Evolutionary conservation across 2,113 vertebrate genomes (phyloP), one percentile per base, ranked within the genome.

Genomic region (Larimichthys polyactis): DNA sequence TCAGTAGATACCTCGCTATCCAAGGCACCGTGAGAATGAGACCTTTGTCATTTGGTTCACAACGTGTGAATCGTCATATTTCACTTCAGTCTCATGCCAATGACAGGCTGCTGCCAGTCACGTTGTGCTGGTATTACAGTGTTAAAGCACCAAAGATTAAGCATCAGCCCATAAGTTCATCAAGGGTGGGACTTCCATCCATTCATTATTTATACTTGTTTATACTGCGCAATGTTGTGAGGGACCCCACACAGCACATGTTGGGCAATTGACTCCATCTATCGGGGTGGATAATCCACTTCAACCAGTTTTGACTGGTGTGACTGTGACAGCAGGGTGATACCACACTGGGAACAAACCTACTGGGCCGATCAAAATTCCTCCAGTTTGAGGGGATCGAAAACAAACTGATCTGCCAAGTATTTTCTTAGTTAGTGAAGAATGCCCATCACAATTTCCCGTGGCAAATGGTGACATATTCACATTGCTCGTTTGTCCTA

Each of bases 11-110:
- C 73, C 79, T 84, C 76, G 70, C 51, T 20, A 62, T 54, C 57
- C 70, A 43, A 27, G 80, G 67, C 72, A 68, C 66, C 75, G 77
- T 91, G 89, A 90, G 90, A 91, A 89, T 81, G 69, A 81, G 75
- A 85, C 66, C 51, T 89, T 91, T 91, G 90, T 89, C 67, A 74
- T 88, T 71, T 79, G 59, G 59, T 40, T 79, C 46, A 36, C 16
- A 60, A 68, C 70, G 55, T 90, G 84, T 84, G 81, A 91, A 67
- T 71, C 57, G 57, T 51, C 71, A 44, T 2, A 15, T 64, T 84
- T 84, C 54, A 19, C 71, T 77, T 19, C 24, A 72, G 82, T 90
- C 79, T 40, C 76, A 83, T 36, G 60, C 66, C 75, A 85, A 82
- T 88, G 58, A 89, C 44, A 89, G 75, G 27, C 63, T 65, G 22